phyloP scores from a whole-genome alignment of 2,113 vertebrate genomes.

The Haemorhous mexicanus region DNA sequence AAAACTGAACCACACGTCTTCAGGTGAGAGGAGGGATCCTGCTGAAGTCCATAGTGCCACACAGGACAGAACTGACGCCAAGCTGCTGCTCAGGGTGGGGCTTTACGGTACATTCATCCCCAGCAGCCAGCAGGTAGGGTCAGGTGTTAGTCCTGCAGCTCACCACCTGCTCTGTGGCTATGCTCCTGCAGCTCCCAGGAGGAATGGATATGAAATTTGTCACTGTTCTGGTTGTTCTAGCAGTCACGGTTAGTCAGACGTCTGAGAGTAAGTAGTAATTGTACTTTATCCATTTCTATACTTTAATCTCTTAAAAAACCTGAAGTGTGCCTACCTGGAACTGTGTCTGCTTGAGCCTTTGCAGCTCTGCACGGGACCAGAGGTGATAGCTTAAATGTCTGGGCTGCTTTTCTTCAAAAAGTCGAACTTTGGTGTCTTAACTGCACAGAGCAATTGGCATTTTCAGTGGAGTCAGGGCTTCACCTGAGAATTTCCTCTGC shows the following conservation, averaged over 20 bases:
- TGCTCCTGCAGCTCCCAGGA: neutral
- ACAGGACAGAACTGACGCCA: rapidly evolving
- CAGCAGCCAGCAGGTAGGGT: neutral
- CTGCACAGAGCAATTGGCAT: neutral
- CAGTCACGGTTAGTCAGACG: neutral
- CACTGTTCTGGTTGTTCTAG: neutral
- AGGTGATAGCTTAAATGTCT: neutral
- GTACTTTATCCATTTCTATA: neutral
- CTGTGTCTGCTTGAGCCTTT: neutral
- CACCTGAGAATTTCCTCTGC: neutral
- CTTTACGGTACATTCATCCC: neutral
- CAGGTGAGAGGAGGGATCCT: neutral
- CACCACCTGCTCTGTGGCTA: neutral
- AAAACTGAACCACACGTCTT: rapidly evolving
- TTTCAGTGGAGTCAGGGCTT: neutral
- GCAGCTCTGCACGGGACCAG: neutral
- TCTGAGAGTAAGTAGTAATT: constrained; percentile 67
- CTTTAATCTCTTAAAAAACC: neutral
- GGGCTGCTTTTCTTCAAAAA: neutral
- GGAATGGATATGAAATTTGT: constrained; percentile 55
- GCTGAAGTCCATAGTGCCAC: neutral
- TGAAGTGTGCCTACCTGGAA: neutral
- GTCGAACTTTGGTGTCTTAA: neutral
- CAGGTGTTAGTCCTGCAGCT: constrained; percentile 15
- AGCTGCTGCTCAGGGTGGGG: constrained; percentile 60